Percentiles rank a stretch among this genome's conserved stretches.
Conservation (phyloP, 2,797 vertebrate genomes). For the Champsocephalus esox region DNA sequence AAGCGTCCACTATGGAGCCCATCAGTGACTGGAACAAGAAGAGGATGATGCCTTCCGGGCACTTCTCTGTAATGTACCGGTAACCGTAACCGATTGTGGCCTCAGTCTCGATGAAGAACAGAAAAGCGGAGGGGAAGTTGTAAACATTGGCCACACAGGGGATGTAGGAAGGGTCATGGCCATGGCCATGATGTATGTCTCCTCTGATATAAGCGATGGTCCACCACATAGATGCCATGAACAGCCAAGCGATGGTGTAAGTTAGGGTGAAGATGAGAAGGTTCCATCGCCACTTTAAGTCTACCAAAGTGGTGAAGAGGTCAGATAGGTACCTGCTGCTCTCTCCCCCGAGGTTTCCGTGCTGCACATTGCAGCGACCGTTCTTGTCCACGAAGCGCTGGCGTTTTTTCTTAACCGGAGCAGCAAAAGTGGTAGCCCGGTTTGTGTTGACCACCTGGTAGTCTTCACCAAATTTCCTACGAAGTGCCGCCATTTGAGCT, state of each 20-base stretch:
- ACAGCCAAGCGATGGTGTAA: conserved; percentile 93
- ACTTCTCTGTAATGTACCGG: conserved; percentile 93
- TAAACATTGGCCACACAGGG: conserved; percentile 94
- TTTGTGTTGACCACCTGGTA: conserved; percentile 90
- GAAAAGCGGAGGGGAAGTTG: conserved; percentile 95
- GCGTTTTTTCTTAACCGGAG: conserved; percentile 88
- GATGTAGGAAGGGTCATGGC: conserved; percentile 85
- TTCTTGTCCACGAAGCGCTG: conserved; percentile 96
- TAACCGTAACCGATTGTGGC: conserved; percentile 94
- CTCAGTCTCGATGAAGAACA: conserved; percentile 94
- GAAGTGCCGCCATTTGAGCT: conserved; percentile 87
- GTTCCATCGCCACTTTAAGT: conserved; percentile 95
- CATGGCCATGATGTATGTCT: conserved; percentile 85
- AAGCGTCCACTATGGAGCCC: conserved; percentile 93
- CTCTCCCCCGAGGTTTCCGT: conserved; percentile 93
- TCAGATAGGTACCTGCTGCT: conserved; percentile 92
- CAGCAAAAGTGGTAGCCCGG: conserved; percentile 74
- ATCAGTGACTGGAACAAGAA: conserved; percentile 94
- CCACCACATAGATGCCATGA: conserved; percentile 96
- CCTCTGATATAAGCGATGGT: conserved; percentile 92
- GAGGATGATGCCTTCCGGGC: conserved; percentile 92
- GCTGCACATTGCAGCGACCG: conserved; percentile 93
- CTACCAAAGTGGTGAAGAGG: conserved; percentile 93
- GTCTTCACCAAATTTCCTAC: conserved; percentile 92
- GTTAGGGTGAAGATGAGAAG: conserved; percentile 92